Conservation (phyloP, 2,888 invertebrate genomes). For the Clostera curtula region DNA sequence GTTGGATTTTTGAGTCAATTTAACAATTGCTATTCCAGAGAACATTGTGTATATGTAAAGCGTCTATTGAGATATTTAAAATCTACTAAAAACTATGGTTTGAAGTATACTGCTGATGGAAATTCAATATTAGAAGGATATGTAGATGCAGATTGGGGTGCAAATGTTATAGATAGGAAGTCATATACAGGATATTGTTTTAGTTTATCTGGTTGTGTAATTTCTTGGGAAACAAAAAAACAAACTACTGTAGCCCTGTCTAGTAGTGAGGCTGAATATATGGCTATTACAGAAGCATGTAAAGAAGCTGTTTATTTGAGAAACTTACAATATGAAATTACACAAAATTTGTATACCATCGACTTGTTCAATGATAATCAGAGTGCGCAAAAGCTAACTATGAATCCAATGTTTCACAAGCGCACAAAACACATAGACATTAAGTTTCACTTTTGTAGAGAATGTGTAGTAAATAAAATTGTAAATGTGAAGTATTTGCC, state of each 20-base stretch:
- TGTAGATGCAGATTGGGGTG: constrained; percentile 2
- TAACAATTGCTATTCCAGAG: constrained; percentile 1
- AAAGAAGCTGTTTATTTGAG: constrained; percentile 2
- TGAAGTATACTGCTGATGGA: background rate
- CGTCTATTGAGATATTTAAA: background rate
- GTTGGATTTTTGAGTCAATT: constrained; percentile 7
- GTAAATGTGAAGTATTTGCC: constrained; percentile 1
- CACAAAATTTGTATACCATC: background rate
- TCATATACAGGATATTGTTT: constrained; percentile 1
- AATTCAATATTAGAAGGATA: constrained; percentile 1
- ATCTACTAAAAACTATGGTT: constrained; percentile 1
- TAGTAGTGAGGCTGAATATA: constrained; percentile 3
- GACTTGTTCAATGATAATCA: constrained; percentile 1
- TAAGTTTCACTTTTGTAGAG: constrained; percentile 1
- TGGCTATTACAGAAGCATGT: constrained; percentile 2
- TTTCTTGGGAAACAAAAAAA: constrained; percentile 2
- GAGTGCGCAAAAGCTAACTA: constrained; percentile 1
- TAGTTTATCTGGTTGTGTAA: background rate
- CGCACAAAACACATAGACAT: constrained; percentile 3
- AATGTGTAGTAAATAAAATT: background rate
- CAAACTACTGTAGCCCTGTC: constrained; percentile 1
- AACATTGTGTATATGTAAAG: background rate
- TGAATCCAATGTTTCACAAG: constrained; percentile 1
- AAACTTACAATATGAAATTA: constrained; percentile 1
- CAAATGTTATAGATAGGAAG: background rate